A percentile compares a stretch with the other conserved stretches of the same genome.
Conservation (phyloP, 2,113 vertebrate species). For the Calonectris borealis region DNA sequence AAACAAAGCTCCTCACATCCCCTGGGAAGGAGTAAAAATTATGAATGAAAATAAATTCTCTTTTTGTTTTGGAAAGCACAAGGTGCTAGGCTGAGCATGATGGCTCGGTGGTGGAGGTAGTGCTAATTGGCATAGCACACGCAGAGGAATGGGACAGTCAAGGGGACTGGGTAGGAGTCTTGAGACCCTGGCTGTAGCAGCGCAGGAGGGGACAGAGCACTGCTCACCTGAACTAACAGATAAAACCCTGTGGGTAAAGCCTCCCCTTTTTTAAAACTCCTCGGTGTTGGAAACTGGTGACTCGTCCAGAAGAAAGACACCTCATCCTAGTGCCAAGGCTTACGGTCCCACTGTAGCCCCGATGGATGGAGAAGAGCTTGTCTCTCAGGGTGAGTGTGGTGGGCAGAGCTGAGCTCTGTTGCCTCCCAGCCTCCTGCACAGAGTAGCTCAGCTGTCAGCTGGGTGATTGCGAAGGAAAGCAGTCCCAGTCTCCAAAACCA, state of each 20-base stretch:
- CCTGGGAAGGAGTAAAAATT: not conserved
- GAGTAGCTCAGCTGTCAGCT: not conserved
- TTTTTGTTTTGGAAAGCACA: not conserved
- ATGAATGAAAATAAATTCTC: not conserved
- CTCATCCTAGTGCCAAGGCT: not conserved
- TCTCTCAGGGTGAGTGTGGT: rapidly evolving
- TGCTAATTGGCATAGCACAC: rapidly evolving
- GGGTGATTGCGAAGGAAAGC: not conserved
- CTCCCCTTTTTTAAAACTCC: not conserved
- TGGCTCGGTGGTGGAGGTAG: not conserved
- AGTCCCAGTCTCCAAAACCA: not conserved
- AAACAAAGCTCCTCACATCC: not conserved
- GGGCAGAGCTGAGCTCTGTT: not conserved
- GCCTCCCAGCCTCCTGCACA: not conserved
- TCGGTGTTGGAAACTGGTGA: not conserved
- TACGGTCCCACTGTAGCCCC: not conserved
- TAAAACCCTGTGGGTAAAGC: not conserved
- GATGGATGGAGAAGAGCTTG: not conserved
- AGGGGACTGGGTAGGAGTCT: not conserved
- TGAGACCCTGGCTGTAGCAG: not conserved
- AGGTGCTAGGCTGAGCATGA: not conserved
- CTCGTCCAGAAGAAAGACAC: not conserved
- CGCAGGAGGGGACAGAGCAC: rapidly evolving
- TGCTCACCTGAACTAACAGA: not conserved
- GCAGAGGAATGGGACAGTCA: not conserved